Base-by-base conservation (phyloP, 2,888 invertebrate genomes). In the Phalangium opilio region DNA sequence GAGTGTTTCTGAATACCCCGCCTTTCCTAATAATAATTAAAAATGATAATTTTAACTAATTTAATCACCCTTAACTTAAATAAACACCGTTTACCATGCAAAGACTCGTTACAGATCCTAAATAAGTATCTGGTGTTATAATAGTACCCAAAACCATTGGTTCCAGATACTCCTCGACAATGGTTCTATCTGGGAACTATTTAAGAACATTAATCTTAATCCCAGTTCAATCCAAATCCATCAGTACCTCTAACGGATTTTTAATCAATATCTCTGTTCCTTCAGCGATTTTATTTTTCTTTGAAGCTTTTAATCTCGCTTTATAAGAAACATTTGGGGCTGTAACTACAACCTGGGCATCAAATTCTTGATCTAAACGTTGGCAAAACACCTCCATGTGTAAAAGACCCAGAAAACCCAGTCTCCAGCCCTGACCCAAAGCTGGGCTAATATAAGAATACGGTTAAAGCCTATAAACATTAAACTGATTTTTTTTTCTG, bases 81-180 rank as follows among this genome's bases (percentile, higher is more conserved):
- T n/a, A n/a, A n/a, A n/a, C 2, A 34, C 14, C 5, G 21, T 62
- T 55, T 55, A 67, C 68, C 60, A 62, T 46, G 50, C 64, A 64
- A 0, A 69, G 53, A 8, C 53, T 51, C 4, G 58, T 57, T 11
- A 70, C 56, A 10, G 55, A 44, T 4, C 59, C 59, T 3, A 65
- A 44, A 52, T 64, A 63, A 20, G 60, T 66, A 69, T 72, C 70
- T 45, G 93, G 93, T 1, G 84, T 79, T 59, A 95, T 85, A 50
- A 95, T 82, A 3, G 90, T 91, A 42, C 84, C 87, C 69, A 77
- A 67, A 1, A 91, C 83, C 65, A 84, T 76, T 1, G 93, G 93
- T 64, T 95, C 93, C 60, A 75, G 79, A 61, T 78, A 81, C 66
- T 84, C 81, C 33, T 71, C 73, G 45, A 87, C 78, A 57, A 77